phyloP scores from a whole-genome alignment of 2,888 invertebrate genomes.

The Alentia gelatinosa region DNA sequence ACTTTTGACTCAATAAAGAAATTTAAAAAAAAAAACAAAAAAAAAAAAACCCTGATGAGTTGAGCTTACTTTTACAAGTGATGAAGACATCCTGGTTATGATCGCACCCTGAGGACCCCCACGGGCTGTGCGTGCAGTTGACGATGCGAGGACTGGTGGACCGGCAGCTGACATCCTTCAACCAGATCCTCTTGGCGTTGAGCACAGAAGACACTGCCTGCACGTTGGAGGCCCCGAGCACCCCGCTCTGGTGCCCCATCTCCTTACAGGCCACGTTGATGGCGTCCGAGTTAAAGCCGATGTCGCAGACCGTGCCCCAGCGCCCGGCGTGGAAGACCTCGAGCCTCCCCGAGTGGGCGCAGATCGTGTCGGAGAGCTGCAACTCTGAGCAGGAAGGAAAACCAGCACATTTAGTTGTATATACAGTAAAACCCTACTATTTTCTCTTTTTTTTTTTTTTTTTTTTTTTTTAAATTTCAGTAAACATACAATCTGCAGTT shows the following conservation, averaged over 20 bases:
- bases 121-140: background rate
- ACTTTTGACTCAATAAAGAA: too few relatives aligned
- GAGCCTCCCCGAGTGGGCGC: background rate
- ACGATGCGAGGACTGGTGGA: background rate
- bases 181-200: background rate
- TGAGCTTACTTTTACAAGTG: constrained; percentile 17
- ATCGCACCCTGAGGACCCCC: background rate
- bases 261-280: background rate
- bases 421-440: background rate
- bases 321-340: constrained; percentile 42
- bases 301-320: constrained; percentile 27
- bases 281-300: background rate
- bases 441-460: too few relatives aligned
- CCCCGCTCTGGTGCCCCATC: constrained; percentile 15
- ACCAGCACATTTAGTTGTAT: background rate
- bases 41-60: too few relatives aligned
- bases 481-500: too few relatives aligned
- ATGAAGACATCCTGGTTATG: constrained; percentile 40
- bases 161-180: background rate
- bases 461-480: too few relatives aligned
- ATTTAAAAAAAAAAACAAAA: too few relatives aligned
- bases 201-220: background rate
- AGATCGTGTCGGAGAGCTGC: background rate
- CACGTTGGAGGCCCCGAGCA: background rate
- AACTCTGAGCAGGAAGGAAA: background rate